Evolutionary conservation across 2,113 vertebrate genomes (phyloP), one percentile per base, ranked within the genome.

Genomic region (Mormyrus lacerda): DNA sequence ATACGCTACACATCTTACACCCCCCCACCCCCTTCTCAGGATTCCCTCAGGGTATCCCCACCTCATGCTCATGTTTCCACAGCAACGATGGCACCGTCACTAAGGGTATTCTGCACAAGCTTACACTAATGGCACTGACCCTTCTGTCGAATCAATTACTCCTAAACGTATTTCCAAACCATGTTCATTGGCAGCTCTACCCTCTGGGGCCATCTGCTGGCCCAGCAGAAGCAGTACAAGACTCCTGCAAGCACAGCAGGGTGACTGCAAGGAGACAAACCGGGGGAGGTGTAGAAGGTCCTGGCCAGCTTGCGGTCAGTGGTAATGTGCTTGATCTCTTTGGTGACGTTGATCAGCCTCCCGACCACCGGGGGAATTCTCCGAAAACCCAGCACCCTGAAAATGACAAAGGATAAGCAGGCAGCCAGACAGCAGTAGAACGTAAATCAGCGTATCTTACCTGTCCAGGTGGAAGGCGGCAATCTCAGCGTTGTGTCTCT

Each of bases 401-500:
- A 21, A 87, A 31, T 58, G 11, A 44, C 13, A 3, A 5, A 48
- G 58, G 21, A 48, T 24, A 21, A 61, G 11, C 35, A n/a, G 76
- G 13, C 3, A 76, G 21, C 15, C 5, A 61, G 44, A 35, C 3
- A 13, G 44, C 13, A 35, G 27, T 27, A 27, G 7, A 11, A 50
- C 9, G 19, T 35, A n/a, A n/a, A n/a, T n/a, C n/a, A n/a, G n/a
- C n/a, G n/a, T 21, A 51, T 35, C 19, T 44, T 94, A 97, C 97
- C 96, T 96, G 95, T 97, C 96, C 89, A 97, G 92, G 89, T 97
- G 97, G 90, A 97, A 97, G 47, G 97, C 97, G 88, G 95, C 94
- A 0, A 97, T 96, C 93, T 98, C 97, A 2, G 97, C 96, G 17
- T 97, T 97, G 92, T 97, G 97, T 69, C 97, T 93, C 91, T 98